Evolutionary conservation across 1,140 invertebrate species (phyloP), one percentile per base, ranked within the genome.

Genomic region (Whitmania pigra): DNA sequence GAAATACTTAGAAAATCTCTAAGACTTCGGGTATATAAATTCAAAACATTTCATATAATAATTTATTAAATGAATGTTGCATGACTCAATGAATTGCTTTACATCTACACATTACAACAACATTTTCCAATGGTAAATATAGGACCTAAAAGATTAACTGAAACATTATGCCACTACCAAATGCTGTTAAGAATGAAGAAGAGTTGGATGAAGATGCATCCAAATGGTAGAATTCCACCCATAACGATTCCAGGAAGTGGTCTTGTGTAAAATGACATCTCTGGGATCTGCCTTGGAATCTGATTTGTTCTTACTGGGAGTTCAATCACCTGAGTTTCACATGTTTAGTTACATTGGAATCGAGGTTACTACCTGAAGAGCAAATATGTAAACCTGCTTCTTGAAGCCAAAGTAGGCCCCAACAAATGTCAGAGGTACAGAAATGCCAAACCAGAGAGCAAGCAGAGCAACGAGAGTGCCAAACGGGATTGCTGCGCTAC

Each of bases 171-270:
- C 53, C 76, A 81, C 79, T 81, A 88, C 96, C 96, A 99, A 67
- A 99, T 89, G 40, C 94, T 97, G 84, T 97, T 99, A 20, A 99
- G 86, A 75, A 99, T 98, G 81, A 99, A 99, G 86, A 98, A 99
- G 20, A 99, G 86, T 80, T 99, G 96, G 77, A 99, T 98, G 81
- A 99, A 99, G 81, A 99, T 99, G 81, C 96, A 98, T 55, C 95
- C 96, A 83, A 99, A 99, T 9, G 96, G 96, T 75, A 99, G 83
- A 66, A 99, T 93, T 54, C 96, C 95, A 49, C 95, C 95, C 94
- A 99, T 98, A 40, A 97, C 85, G 73, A 98, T 93, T 31, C 86
- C 80, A 49, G 81, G 80, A 73, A 95, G 82, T 0, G 94, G 89
- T 83, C 93, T 92, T 0, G 95, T 98, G 83, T 98, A 99, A 75